A percentile compares a stretch with the other conserved stretches of the same genome.
Evolutionary conservation across 2,888 invertebrate genomes (phyloP).

Genomic region (Oscheius sp.): DNA sequence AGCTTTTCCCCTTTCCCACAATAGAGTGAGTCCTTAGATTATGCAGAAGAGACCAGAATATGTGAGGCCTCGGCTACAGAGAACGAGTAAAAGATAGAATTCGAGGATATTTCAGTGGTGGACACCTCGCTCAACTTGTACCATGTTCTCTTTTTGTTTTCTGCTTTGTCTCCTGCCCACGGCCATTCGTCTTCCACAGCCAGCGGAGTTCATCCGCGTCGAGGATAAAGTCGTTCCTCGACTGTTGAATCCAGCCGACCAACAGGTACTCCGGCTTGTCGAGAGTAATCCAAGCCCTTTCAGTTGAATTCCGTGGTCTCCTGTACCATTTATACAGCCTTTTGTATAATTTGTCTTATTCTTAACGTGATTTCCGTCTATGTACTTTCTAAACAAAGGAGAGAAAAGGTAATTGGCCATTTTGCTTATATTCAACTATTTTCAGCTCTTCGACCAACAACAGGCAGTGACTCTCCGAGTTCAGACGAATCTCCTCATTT

Average conservation of each 20-base stretch:
- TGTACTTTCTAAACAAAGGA: slow-evolving; percentile 47
- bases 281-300: slow-evolving; percentile 13
- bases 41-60: no score
- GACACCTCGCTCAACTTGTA: slow-evolving; percentile 38
- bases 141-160: slow-evolving; percentile 37
- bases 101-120: slow-evolving; percentile 37
- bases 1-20: slow-evolving; percentile 47
- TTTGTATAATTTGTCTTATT: slow-evolving; percentile 40
- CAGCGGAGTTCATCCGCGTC: slow-evolving; percentile 37
- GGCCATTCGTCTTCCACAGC: slow-evolving; percentile 42
- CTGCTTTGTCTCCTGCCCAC: slow-evolving; percentile 45
- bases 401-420: slow-evolving; percentile 41
- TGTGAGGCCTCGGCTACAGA: background rate
- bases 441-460: slow-evolving; percentile 30
- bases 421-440: background rate
- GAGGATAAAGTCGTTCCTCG: slow-evolving; percentile 40
- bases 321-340: slow-evolving; percentile 42
- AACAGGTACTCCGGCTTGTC: slow-evolving; percentile 36
- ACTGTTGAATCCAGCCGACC: slow-evolving; percentile 42
- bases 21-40: slow-evolving; percentile 35
- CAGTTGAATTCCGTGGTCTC: slow-evolving; percentile 50
- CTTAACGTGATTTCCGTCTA: slow-evolving; percentile 45
- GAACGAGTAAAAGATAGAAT: background rate
- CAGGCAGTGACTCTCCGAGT: slow-evolving; percentile 43
- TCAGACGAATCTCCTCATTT: slow-evolving; percentile 53